Base-by-base conservation (phyloP, 2,797 vertebrate genomes). In the Pseudochromis fuscus region DNA sequence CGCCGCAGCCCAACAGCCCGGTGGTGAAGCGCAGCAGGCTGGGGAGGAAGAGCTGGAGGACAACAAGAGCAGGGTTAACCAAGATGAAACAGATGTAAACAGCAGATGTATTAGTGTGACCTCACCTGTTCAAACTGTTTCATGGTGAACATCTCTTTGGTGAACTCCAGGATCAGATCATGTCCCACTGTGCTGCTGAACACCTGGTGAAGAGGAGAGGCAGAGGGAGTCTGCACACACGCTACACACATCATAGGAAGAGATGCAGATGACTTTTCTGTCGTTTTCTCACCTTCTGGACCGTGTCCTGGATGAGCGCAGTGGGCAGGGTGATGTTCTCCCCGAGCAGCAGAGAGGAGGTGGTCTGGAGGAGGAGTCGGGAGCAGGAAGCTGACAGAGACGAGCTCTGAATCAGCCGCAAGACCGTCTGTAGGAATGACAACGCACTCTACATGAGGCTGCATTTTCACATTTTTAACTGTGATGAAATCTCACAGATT, bases 71-170 rank as follows among this genome's bases (percentile, higher is more conserved):
- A 15, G 18, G 3, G 5, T 42, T 4, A 30, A 18, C 64, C 10
- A 1, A 27, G 21, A n/a, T n/a, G 13, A 66, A 25, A 9, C 35
- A 10, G 7, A 33, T 0, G 1, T 12, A 45, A 23, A 12, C 4
- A 5, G 4, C 1, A 0, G 7, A 30, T 10, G 7, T 4, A 16
- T 23, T 1, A 2, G 4, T 3, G 16, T 10, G 0, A 4, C 79
- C 92, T 76, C 87, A 97, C 98, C 95, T 92, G 95, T 65, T 99
- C 98, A 94, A 99, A 99, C 27, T 95, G 94, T 42, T 95, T 94
- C 96, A 98, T 97, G 58, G 89, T 68, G 83, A 99, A 98, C 95
- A 98, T 95, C 7, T 94, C 91, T 89, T 97, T 95, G 1, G 96
- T 95, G 87, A 99, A 99, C 60, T 95, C 90, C 50, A 97, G 87